phyloP scores from a whole-genome alignment of 2,888 invertebrate species.

The Elaeidobius kamerunicus region DNA sequence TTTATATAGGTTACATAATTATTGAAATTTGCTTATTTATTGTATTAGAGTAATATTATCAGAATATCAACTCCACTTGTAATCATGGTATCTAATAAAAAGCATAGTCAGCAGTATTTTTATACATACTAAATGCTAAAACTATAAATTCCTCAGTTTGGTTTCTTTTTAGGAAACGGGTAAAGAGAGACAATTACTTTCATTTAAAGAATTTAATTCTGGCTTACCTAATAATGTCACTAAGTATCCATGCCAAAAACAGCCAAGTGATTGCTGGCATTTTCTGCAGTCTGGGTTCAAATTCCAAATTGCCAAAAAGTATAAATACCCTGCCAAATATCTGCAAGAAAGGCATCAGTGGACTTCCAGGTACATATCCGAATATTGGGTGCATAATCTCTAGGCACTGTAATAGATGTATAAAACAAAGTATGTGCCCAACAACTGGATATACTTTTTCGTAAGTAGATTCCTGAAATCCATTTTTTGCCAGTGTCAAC shows the following conservation, averaged over 20 bases:
- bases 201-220: too few species aligned
- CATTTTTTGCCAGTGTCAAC: slow-evolving; percentile 16
- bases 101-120: too few species aligned
- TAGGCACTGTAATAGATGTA: slow-evolving; percentile 78
- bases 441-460: slow-evolving; percentile 47
- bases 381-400: slow-evolving; percentile 89
- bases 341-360: slow-evolving; percentile 72
- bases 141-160: too few species aligned
- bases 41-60: too few species aligned
- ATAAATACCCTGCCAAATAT: slow-evolving; percentile 57
- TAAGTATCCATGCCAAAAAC: slow-evolving; percentile 77
- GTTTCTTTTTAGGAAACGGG: too few species aligned
- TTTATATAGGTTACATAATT: too few species aligned
- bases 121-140: too few species aligned
- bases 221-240: slow-evolving; percentile 78
- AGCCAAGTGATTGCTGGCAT: slow-evolving; percentile 86
- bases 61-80: too few species aligned
- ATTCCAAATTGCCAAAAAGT: slow-evolving; percentile 77
- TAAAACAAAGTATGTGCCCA: slow-evolving; percentile 73
- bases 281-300: slow-evolving; percentile 81
- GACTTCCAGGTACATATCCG: slow-evolving; percentile 80
- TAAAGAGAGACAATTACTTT: too few species aligned
- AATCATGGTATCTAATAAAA: too few species aligned
- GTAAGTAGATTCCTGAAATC: slow-evolving; percentile 13
- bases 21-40: too few species aligned